phyloP scores from a whole-genome alignment of 2,888 invertebrate species.

The Acleris sparsana region DNA sequence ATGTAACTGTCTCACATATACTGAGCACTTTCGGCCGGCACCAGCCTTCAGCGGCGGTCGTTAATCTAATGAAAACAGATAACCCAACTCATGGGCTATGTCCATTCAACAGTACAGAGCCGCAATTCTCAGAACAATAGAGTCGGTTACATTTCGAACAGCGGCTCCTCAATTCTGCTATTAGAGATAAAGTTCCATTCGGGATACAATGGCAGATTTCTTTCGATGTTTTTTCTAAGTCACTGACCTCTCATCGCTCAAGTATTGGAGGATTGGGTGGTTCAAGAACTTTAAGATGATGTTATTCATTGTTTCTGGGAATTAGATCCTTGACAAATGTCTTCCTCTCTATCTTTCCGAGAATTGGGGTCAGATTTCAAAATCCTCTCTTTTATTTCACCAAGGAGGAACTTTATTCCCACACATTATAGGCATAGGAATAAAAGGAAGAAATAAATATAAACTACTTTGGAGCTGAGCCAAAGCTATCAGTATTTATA shows the following conservation, averaged over 20 bases:
- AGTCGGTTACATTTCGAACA: neutral
- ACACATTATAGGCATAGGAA: slow-evolving; percentile 1
- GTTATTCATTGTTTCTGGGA: too few species aligned
- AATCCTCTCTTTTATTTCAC: too few species aligned
- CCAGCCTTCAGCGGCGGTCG: neutral
- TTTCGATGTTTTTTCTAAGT: too few species aligned
- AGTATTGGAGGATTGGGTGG: too few species aligned
- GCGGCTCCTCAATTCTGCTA: too few species aligned
- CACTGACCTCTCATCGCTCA: too few species aligned
- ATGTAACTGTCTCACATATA: slow-evolving; percentile 12
- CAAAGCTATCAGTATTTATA: slow-evolving; percentile 26
- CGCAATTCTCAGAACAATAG: neutral
- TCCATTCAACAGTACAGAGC: neutral
- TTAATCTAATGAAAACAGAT: slow-evolving; percentile 32
- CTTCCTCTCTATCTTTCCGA: too few species aligned
- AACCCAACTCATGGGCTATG: neutral
- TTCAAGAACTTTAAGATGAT: too few species aligned
- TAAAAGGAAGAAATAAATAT: slow-evolving; percentile 4
- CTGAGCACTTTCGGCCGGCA: slow-evolving; percentile 12
- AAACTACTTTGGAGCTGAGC: slow-evolving; percentile 12
- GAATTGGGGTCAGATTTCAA: too few species aligned
- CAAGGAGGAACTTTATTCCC: neutral
- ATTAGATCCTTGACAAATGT: too few species aligned
- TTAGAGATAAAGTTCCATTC: too few species aligned
- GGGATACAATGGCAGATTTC: too few species aligned